Base-by-base conservation (phyloP, 2,888 invertebrate genomes). In the Aspidapion aeneum region DNA sequence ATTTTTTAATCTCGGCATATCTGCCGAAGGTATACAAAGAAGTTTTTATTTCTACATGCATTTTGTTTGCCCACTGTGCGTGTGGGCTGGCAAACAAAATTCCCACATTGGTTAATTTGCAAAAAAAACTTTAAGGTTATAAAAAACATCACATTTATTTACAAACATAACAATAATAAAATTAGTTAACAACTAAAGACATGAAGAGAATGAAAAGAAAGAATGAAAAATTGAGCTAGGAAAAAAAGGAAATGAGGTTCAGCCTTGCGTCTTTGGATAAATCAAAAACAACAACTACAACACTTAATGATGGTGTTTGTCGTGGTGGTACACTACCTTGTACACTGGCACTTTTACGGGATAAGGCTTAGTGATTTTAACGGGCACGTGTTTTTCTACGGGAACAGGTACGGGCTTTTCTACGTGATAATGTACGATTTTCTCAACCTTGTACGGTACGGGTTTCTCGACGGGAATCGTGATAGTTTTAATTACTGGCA, bases 281-380 rank as follows among this genome's bases (percentile, higher is more conserved):
- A 56, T 57, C 18, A 5, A 21, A n/a, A 9, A 49, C 1, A 12
- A 55, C 18, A 20, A 21, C 21, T 52, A 51, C 54, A 57, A n/a
- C n/a, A n/a, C 67, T 64, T 72, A 76, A 21, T 21, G 21, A 20
- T 59, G 58, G 69, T 81, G 80, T 74, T 89, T 89, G 68, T 87
- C 85, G 60, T 87, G 87, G 72, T 90, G 89, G 71, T 89, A 87
- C 63, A 90, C 85, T 51, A 88, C 86, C 78, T 89, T 89, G 74
- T 88, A 87, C 1, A 89, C 86, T 0, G 89, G 89, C 21, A 89
- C 88, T 74, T 87, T 88, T 66, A 89, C 87, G 0, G 89, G 89
- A 51, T 87, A 82, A 0, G 89, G 89, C 68, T 87, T 88, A 57
- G 86, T 85, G 0, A 89, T 87, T 0, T 86, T 86, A n/a, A 88